Conservation (phyloP, 2,888 invertebrate species). For the Neuroscelio doddi region DNA sequence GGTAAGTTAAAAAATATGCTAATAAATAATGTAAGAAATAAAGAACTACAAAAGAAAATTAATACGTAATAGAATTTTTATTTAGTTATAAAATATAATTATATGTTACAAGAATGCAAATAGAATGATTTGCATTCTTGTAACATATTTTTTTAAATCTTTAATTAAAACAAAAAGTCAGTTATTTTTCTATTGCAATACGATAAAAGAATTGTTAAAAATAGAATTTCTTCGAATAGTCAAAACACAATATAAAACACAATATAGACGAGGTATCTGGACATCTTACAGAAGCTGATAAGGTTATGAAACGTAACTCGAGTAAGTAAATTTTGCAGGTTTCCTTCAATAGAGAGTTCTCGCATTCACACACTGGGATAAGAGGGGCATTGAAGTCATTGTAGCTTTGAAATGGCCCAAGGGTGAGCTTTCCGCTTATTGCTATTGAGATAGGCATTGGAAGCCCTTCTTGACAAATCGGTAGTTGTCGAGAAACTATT, state of each 20-base stretch:
- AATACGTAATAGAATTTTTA: too few relatives aligned
- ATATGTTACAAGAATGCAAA: too few relatives aligned
- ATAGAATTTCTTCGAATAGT: neutral
- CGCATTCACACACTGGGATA: conserved; percentile 50
- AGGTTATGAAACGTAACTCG: conserved; percentile 46
- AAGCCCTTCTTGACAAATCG: conserved; percentile 71
- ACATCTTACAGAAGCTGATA: conserved; percentile 56
- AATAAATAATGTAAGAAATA: too few relatives aligned
- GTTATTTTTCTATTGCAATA: neutral
- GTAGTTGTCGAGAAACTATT: conserved; percentile 68
- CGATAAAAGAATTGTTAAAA: neutral
- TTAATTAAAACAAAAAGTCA: too few relatives aligned
- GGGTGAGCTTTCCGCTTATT: conserved; percentile 69
- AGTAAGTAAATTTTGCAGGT: conserved; percentile 69
- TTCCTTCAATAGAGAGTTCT: conserved; percentile 57
- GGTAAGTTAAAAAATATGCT: too few relatives aligned
- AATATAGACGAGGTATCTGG: conserved; percentile 56
- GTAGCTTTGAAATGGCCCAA: conserved; percentile 59
- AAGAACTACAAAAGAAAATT: too few relatives aligned
- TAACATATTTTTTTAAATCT: too few relatives aligned
- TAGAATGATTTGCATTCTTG: too few relatives aligned
- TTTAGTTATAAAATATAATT: too few relatives aligned
- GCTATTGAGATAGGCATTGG: conserved; percentile 66
- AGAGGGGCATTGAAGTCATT: conserved; percentile 65
- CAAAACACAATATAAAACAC: neutral